These are phyloP conservation scores for Felis chaus DNA, from an alignment of 2,113 vertebrate genomes.

Conservation along the genomic window DNA sequence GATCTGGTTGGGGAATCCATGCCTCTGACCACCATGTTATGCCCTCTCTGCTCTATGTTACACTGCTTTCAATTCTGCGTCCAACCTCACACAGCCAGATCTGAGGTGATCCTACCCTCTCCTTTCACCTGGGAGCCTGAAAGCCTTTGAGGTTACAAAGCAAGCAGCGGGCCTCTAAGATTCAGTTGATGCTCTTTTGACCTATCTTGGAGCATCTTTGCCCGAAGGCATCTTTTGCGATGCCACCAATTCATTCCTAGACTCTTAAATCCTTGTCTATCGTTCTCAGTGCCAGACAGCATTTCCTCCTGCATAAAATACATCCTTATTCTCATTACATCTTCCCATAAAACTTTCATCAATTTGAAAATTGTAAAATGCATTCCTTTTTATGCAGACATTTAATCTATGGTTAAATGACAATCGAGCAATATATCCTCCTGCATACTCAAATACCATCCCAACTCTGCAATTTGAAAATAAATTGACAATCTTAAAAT, in stretches of 20 bases:
- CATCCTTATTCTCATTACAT: constrained; percentile 75
- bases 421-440: constrained; percentile 76
- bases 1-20: neutral
- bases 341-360: constrained; percentile 79
- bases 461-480: constrained; percentile 64
- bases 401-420: constrained; percentile 81
- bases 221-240: constrained; percentile 46
- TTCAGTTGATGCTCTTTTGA: neutral
- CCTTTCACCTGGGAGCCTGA: neutral
- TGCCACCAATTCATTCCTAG: constrained; percentile 37
- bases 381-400: constrained; percentile 74
- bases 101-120: neutral
- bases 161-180: neutral
- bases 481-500: constrained; percentile 66
- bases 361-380: constrained; percentile 78
- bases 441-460: constrained; percentile 60
- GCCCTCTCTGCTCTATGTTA: neutral
- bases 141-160: neutral
- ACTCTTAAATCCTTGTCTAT: constrained; percentile 45
- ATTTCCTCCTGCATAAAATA: constrained; percentile 71
- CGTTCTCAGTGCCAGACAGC: constrained; percentile 51
- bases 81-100: neutral
- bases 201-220: constrained; percentile 3
- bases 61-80: neutral
- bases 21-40: neutral